These are phyloP conservation scores for Tachina fera DNA, from an alignment of 2,888 invertebrate genomes.

Conservation along the genomic window DNA sequence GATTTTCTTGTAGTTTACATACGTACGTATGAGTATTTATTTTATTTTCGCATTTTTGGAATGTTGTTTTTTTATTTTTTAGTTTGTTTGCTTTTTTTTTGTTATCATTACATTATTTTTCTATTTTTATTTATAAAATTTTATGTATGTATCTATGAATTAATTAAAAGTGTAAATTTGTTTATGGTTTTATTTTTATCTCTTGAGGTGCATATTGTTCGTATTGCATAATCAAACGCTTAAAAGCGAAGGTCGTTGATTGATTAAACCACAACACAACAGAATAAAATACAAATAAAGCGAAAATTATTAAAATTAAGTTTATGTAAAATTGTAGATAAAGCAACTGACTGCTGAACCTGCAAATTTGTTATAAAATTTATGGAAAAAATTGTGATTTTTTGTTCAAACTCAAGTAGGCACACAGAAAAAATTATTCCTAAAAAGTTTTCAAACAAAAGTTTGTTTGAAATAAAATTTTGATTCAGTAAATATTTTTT, in stretches of 20 bases:
- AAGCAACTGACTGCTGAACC: not conserved
- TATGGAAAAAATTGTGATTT: not conserved
- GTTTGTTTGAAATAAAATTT: too few relatives aligned
- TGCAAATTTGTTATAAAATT: not conserved
- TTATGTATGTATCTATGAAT: not conserved
- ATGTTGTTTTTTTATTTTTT: not conserved
- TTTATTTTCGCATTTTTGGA: not conserved
- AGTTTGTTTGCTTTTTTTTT: constrained; percentile 1
- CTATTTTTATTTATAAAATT: not conserved
- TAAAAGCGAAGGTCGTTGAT: constrained; percentile 55
- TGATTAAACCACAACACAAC: constrained; percentile 49
- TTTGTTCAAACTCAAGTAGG: not conserved
- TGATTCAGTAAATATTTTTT: too few relatives aligned
- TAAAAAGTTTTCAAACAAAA: too few relatives aligned
- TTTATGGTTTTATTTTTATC: constrained; percentile 35
- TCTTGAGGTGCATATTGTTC: constrained; percentile 10
- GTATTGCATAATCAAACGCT: constrained; percentile 41
- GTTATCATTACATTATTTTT: not conserved
- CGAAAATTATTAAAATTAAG: constrained; percentile 16
- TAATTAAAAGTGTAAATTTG: constrained; percentile 12
- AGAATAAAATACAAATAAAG: constrained; percentile 7
- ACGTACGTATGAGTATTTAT: not conserved
- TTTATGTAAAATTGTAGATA: constrained; percentile 3
- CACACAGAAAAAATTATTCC: too few relatives aligned
- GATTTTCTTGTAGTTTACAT: constrained; percentile 3